These are phyloP conservation scores for Allophyes oxyacanthae DNA, from an alignment of 2,888 invertebrate species.

Conservation along the genomic window DNA sequence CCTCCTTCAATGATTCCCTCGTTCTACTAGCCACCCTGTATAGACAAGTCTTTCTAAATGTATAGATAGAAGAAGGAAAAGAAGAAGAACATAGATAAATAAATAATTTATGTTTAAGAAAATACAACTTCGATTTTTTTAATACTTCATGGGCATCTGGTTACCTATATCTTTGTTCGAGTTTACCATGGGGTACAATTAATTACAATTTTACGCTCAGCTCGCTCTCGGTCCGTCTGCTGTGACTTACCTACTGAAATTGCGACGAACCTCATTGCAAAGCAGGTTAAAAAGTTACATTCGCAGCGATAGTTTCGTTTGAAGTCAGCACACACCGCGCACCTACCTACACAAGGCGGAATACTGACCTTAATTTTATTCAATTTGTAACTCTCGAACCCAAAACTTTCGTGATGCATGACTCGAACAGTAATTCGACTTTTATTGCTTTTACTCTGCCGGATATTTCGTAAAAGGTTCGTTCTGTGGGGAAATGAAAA, in stretches of 20 bases:
- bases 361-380: constrained; percentile 84
- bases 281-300: constrained; percentile 43
- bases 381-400: constrained; percentile 86
- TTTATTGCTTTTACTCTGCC: constrained; percentile 81
- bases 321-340: constrained; percentile 50
- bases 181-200: no score
- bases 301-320: constrained; percentile 52
- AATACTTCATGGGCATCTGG: no score
- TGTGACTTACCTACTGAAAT: neutral
- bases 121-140: no score
- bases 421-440: constrained; percentile 85
- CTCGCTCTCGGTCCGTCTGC: no score
- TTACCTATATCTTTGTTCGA: no score
- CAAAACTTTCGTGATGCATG: constrained; percentile 87
- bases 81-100: no score
- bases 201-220: no score
- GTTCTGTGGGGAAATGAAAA: constrained; percentile 68
- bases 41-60: no score
- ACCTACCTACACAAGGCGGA: constrained; percentile 58
- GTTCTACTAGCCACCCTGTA: no score
- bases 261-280: neutral
- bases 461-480: constrained; percentile 73
- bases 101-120: no score
- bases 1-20: no score
- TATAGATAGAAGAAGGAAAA: no score